Base-by-base conservation (phyloP, 2,888 invertebrate genomes). In the Aleiodes alternator region DNA sequence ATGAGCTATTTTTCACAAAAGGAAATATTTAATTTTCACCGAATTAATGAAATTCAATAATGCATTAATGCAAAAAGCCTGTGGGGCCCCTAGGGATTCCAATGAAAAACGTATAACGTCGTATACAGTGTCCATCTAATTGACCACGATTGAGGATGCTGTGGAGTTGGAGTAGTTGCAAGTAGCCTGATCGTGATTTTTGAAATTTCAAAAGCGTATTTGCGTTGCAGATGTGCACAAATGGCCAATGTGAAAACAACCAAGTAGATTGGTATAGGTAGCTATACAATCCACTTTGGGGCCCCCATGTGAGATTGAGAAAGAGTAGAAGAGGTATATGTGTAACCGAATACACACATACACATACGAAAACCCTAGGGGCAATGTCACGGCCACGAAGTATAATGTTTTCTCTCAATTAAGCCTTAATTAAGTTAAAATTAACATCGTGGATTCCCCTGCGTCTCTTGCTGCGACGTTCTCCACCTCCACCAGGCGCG, bases 401-500 rank as follows among this genome's bases (percentile, higher is more conserved):
- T 86, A 88, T 88, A 88, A 88, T 88, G 88, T 89, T 89, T 89
- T 88, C 88, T 88, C 89, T 89, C 89, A 89, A 89, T 89, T 89
- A 89, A 89, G 89, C 88, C 89, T 89, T 89, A 89, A 89, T 89
- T 89, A 89, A 89, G 89, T 89, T 88, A 89, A 89, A 89, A 89
- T 89, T 89, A 89, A 88, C 89, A 89, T 89, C 88, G 86, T 84
- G 87, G 84, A 88, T 86, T 85, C 87, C 84, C 84, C 83, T 80
- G 48, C 64, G 43, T 64, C 38, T 64, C 81, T 85, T 78, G 81
- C 81, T 23, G 23, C 23, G 23, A 23, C 23, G 78, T 78, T 73
- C 81, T 77, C 78, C 77, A 79, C 81, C 78, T 80, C 82, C 80
- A 79, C 82, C 80, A 80, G 80, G 80, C 80, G 79, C 75, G 72